Evolutionary conservation across 1,140 invertebrate genomes (phyloP), one percentile per base, ranked within the genome.

Genomic region (Neodiprion fabricii): DNA sequence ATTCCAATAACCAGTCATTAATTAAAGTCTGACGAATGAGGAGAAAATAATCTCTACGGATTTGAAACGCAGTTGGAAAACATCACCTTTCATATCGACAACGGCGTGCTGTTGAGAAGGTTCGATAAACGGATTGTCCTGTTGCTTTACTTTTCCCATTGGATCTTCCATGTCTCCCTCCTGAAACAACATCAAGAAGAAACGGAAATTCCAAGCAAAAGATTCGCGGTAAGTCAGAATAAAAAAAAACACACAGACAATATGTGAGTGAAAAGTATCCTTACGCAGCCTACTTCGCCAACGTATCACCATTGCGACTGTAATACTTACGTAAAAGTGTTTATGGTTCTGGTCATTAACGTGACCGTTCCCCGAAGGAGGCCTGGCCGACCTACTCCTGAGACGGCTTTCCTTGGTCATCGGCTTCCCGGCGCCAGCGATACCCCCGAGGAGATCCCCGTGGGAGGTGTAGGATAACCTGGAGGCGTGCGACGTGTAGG

Each of bases 401-500:
- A 97, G 88, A 84, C 93, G 93, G 79, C 93, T 94, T 85, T 97
- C 95, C 87, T 97, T 97, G 68, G 96, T 97, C 87, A 93, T 93
- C 49, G 89, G 86, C 89, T 88, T 92, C 79, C 90, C 91, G 82
- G 92, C 91, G 76, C 91, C 91, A 14, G 89, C 90, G 78, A 93
- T 90, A 77, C 94, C 92, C 75, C 93, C 93, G 71, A 96, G 90
- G 68, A 97, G 89, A 87, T 98, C 96, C 14, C 94, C 96, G 87
- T 98, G 96, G 28, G 96, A 97, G 65, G 96, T 98, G 88, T 98
- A 98, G 40, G 96, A 97, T 76, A 97, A 90, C 79, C 96, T 91
- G 48, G 96, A 97, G 66, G 95, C 95, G 85, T 98, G 96, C 67
- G 96, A 98, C 71, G 96, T 98, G 88, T 98, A 98, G 74, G 96